Base-by-base conservation (phyloP, 1,140 invertebrate species). In the Ceratina australensis region DNA sequence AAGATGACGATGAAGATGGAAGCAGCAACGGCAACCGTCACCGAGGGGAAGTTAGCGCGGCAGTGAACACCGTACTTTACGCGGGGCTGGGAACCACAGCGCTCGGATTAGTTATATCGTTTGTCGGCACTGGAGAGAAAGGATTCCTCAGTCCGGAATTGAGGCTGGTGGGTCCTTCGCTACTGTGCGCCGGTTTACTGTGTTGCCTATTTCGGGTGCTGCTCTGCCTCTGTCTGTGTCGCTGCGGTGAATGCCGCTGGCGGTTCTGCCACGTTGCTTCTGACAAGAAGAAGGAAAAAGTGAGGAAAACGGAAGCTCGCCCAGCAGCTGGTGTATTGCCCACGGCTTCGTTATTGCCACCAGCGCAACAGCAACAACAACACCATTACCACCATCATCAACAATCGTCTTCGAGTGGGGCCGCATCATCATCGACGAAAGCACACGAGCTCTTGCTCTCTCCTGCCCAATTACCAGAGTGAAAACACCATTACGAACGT, bases 81-180 rank as follows among this genome's bases (percentile, higher is more conserved):
- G 95, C 97, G 16, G 96, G 96, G n/a, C 93, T 97, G 50, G 96
- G 95, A 57, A 96, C 95, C 13, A 95, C 96, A 33, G 95, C 96
- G 7, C 93, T 97, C 59, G 97, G 96, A 20, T 94, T 97, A 71
- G 95, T 97, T 78, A 96, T 97, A 77, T 96, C 96, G 81, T 97
- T 97, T 92, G 96, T 97, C 28, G 97, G 97, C 80, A 96, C 96
- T 65, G 96, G 97, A 79, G 97, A 97, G 91, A 97, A 97, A 92
- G 96, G 96, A 84, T 97, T 97, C 93, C 96, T 97, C 91, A 97
- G 96, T 64, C 94, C 95, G 56, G 96, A 97, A 89, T 92, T 97
- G 63, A 94, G 96, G 71, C 93, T 97, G 78, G 96, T 97, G 89
- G 97, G 96, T 54, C 97, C 97, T 54, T 95, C 95, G 56, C 94